phyloP scores from a whole-genome alignment of 2,113 vertebrate genomes.

The Actinemys pallida region DNA sequence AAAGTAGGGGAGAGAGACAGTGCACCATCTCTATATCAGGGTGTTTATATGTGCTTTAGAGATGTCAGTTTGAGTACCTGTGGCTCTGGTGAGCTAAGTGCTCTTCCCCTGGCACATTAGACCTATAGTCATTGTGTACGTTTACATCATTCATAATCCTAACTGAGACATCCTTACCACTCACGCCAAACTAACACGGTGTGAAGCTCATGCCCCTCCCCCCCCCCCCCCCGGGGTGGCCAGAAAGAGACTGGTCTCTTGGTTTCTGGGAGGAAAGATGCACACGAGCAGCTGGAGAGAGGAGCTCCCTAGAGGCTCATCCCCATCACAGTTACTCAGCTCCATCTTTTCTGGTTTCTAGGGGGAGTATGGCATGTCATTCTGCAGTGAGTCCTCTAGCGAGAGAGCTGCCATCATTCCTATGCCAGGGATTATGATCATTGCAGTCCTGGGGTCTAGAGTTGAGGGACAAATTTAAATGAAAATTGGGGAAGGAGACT shows the following conservation, averaged over 20 bases:
- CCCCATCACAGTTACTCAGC: fast-evolving
- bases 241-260: background rate
- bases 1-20: too few species aligned
- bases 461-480: background rate
- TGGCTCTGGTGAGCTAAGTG: background rate
- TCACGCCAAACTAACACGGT: background rate
- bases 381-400: background rate
- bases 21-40: background rate
- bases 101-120: background rate
- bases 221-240: background rate
- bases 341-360: background rate
- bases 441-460: fast-evolving
- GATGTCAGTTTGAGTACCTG: background rate
- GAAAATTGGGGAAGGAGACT: background rate
- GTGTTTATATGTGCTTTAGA: background rate
- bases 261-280: background rate
- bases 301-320: background rate
- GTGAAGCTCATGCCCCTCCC: too few species aligned
- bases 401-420: background rate
- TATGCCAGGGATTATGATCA: background rate
- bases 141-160: background rate
- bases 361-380: background rate
- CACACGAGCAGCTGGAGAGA: background rate
- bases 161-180: background rate
- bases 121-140: too few species aligned